Base-by-base conservation (phyloP, 2,888 invertebrate genomes). In the Augochlorella aurata region DNA sequence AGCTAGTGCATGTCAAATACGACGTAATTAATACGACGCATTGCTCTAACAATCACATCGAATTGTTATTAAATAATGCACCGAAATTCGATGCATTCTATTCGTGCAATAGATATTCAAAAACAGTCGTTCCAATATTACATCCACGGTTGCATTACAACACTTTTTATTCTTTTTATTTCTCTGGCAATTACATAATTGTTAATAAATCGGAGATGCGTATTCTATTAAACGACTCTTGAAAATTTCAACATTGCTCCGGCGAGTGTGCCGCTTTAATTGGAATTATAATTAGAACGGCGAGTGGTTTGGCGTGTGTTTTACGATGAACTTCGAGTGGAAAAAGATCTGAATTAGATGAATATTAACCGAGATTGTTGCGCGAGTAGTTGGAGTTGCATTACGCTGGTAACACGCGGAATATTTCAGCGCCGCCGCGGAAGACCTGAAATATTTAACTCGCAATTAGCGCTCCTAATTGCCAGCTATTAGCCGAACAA, bases 391-490 rank as follows among this genome's bases (percentile, higher is more conserved):
- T 21, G 54, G 54, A 58, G 54, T 58, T 10, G 54, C 54, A 76
- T 79, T 77, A 79, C 52, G 63, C 18, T 7, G 65, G 54, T 14
- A 54, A 65, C 69, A 24, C n/a, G 69, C 54, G 52, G 47, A 79
- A 69, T 54, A 54, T 65, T 12, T 49, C 49, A 67, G 47, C 38
- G 49, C 44, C 24, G 65, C 38, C 38, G 54, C 65, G 16, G 69
- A 29, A 52, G 65, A 54, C 70, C 70, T 70, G 38, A 70, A 79
- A 69, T 65, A 49, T 70, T 79, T 79, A 79, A 79, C 63, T 76
- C 70, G 44, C 77, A 79, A 79, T 79, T 79, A 79, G 77, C 38
- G 54, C 54, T 24, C 47, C 54, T 58, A 58, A 58, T 58, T 79
- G 47, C 76, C 65, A 16, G 47, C 54, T 65, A 70, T 76, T 76